Evolutionary conservation across 2,888 invertebrate species (phyloP), one percentile per base, ranked within the genome.

Genomic region (Lingula anatina): DNA sequence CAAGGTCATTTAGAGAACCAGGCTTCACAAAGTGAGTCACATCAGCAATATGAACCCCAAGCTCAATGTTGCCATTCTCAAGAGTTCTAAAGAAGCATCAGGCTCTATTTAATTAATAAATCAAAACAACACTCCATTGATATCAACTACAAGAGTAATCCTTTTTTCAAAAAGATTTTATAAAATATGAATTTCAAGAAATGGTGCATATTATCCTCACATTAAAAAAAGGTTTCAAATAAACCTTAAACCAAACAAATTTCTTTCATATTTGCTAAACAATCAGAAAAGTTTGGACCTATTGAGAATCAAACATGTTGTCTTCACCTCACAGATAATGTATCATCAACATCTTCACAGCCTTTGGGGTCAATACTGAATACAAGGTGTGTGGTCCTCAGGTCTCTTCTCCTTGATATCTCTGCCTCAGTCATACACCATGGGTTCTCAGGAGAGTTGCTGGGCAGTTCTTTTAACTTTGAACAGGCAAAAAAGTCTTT

Each of bases 341-440:
- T 66, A 53, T 75, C 75, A 60, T 75, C 75, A n/a, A 75, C 74
- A 59, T 75, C 75, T 56, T 74, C 73, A 61, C 73, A 75, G 20
- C 74, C 74, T 56, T 68, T 66, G n/a, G 75, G 75, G 54, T 75
- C 75, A 50, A 75, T 74, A 51, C 73, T 74, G 57, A 73, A 73
- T 21, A 74, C 61, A 5, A 75, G 61, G 55, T 73, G 73, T 9
- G 67, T 59, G 3, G 63, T 49, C n/a, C 75, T 56, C 36, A 75
- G 54, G 53, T 75, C 73, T 41, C 60, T 50, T 27, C 74, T 51
- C 20, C 46, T 51, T 2, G 46, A 24, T 18, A 66, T 44, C 45
- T 72, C 70, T 20, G 51, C 58, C 15, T 55, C 55, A n/a, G 60
- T 60, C 56, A 72, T 57, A 36, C 46, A 45, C 70, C 70, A 68